Evolutionary conservation across 1,140 invertebrate genomes (phyloP).

Genomic region (Drosophila sechellia): DNA sequence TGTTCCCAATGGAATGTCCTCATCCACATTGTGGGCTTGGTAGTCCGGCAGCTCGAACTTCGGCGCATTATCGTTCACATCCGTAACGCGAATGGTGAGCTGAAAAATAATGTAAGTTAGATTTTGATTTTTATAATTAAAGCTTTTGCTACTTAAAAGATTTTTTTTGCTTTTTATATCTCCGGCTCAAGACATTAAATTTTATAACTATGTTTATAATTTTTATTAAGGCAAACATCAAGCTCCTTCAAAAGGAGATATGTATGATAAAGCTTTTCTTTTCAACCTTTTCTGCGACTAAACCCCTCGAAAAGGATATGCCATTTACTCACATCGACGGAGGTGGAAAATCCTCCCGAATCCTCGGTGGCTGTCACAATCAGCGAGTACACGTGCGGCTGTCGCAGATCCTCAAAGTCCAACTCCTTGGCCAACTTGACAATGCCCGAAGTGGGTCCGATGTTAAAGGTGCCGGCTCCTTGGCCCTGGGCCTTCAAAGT

Average conservation of each 20-base stretch:
- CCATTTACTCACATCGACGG: slow-evolving; percentile 91
- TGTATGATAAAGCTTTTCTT: background rate
- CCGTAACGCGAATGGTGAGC: slow-evolving; percentile 95
- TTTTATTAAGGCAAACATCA: background rate
- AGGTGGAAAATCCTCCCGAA: slow-evolving; percentile 97
- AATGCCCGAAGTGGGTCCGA: slow-evolving; percentile 96
- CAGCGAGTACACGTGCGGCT: slow-evolving; percentile 96
- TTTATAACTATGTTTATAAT: background rate
- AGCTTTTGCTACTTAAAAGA: background rate
- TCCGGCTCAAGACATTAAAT: too few species aligned
- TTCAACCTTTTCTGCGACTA: background rate
- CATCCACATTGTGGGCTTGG: slow-evolving; percentile 97
- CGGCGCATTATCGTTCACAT: slow-evolving; percentile 97
- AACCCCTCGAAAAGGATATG: background rate
- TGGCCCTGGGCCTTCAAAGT: slow-evolving; percentile 96
- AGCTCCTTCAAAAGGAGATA: background rate
- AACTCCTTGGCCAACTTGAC: slow-evolving; percentile 97
- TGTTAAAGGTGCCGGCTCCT: slow-evolving; percentile 97
- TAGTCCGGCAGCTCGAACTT: slow-evolving; percentile 98
- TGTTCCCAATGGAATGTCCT: slow-evolving; percentile 95
- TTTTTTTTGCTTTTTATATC: background rate
- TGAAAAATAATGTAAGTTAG: slow-evolving; percentile 76
- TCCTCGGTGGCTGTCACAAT: slow-evolving; percentile 97
- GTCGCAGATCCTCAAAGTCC: slow-evolving; percentile 96
- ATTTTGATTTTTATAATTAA: background rate